Conservation (phyloP, 2,797 vertebrate genomes). For the Chanos chanos region DNA sequence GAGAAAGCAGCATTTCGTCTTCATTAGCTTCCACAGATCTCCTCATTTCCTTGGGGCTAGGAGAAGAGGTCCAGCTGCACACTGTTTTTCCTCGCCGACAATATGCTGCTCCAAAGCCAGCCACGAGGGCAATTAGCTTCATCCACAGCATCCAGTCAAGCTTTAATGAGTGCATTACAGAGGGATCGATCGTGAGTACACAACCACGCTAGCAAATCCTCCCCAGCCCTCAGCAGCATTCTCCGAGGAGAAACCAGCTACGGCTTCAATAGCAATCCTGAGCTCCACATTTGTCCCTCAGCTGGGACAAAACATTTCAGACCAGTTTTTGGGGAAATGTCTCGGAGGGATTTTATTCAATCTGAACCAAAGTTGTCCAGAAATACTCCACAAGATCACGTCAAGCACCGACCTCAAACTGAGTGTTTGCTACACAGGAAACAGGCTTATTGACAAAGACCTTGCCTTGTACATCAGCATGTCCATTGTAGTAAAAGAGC, state of each 20-base stretch:
- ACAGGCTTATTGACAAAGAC: no score
- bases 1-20: no score
- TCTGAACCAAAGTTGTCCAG: no score
- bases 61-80: neutral
- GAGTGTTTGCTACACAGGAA: no score
- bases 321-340: no score
- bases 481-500: no score
- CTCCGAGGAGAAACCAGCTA: neutral
- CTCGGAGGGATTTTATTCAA: no score
- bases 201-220: conserved; percentile 23
- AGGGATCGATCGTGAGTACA: conserved; percentile 36
- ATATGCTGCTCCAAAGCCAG: neutral
- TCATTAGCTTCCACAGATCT: neutral
- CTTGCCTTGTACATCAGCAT: no score
- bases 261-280: neutral
- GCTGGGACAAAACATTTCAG: no score
- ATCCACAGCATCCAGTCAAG: conserved; percentile 72
- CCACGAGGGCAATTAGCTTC: conserved; percentile 41
- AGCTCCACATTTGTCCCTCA: neutral
- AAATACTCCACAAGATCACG: no score
- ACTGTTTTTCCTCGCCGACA: neutral
- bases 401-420: no score
- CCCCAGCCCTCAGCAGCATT: neutral
- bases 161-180: conserved; percentile 56
- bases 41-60: neutral